These are phyloP conservation scores for Bos indicus DNA, from an alignment of 2,113 vertebrate genomes.

Conservation along the genomic window DNA sequence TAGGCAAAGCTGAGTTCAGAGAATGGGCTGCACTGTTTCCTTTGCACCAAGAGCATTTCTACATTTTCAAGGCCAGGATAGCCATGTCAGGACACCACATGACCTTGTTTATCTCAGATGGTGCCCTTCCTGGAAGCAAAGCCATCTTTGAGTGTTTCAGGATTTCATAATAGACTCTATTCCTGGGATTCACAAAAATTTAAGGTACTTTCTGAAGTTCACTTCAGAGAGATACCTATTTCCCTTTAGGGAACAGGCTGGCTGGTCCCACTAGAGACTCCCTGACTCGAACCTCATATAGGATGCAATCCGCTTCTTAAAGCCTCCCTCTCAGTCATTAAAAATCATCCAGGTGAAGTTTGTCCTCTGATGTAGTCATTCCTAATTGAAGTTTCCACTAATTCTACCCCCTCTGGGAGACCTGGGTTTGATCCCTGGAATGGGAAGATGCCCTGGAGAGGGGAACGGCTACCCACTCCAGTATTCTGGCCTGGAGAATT, in stretches of 20 bases:
- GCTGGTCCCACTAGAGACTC: neutral
- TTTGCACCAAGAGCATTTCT: neutral
- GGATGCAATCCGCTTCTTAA: neutral
- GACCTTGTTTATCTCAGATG: neutral
- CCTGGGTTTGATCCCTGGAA: neutral
- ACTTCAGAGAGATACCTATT: neutral
- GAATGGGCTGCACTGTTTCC: neutral
- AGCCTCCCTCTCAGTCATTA: neutral
- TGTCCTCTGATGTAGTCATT: neutral
- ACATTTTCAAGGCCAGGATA: neutral
- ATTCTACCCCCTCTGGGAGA: neutral
- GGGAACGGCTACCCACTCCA: neutral
- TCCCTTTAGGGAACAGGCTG: neutral
- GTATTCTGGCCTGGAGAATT: neutral
- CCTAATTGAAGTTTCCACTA: neutral
- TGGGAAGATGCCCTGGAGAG: neutral
- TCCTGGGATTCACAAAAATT: neutral
- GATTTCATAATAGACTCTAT: neutral
- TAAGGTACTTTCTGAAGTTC: neutral
- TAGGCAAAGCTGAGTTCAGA: neutral
- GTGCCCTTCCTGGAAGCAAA: neutral
- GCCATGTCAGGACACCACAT: neutral
- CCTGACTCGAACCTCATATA: neutral
- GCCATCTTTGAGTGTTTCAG: neutral
- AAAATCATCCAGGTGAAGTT: neutral